Evolutionary conservation across 2,113 vertebrate genomes (phyloP), one percentile per base, ranked within the genome.

Genomic region (Muscicapa adusta): DNA sequence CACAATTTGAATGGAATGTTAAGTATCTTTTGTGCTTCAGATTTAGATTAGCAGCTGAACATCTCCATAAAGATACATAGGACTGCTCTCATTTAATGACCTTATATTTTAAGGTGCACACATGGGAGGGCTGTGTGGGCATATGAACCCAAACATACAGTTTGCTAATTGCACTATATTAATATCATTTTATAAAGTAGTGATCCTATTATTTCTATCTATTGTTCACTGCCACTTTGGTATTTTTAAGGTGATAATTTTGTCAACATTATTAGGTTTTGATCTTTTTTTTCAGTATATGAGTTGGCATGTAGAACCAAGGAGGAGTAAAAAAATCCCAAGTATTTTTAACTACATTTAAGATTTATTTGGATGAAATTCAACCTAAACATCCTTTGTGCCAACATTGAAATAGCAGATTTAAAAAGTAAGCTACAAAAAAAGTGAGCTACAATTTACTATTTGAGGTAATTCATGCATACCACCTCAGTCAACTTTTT

Each of bases 271-370:
- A 40, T 8, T 31, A 29, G 10, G 11, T 74, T 67, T 53, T 25
- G 11, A 22, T 34, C 0, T 8, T 45, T 67, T 74, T 65, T 53
- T 60, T 29, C 45, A 74, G 12, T n/a, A 18, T 47, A 22, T 1
- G 1, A 31, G 34, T 31, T 75, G 57, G n/a, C 38, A 38, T 10
- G 29, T 34, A 65, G 61, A 87, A 79, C 18, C 1, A 7, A 60
- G 71, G 60, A 73, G 23, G 25, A 83, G 13, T 40, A 73, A 92
- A 77, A 77, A 38, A 70, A 70, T 67, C 34, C 23, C 36, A 68
- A 51, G n/a, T 83, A 81, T 85, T 96, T 91, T 45, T 76, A 94
- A 89, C 16, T 76, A 34, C 34, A 50, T 38, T 80, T 80, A 87
- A 29, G 23, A 12, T n/a, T 94, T 82, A 42, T 65, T 71, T 48